Evolutionary conservation across 2,888 invertebrate genomes (phyloP).

Genomic region (Julus scanicus): DNA sequence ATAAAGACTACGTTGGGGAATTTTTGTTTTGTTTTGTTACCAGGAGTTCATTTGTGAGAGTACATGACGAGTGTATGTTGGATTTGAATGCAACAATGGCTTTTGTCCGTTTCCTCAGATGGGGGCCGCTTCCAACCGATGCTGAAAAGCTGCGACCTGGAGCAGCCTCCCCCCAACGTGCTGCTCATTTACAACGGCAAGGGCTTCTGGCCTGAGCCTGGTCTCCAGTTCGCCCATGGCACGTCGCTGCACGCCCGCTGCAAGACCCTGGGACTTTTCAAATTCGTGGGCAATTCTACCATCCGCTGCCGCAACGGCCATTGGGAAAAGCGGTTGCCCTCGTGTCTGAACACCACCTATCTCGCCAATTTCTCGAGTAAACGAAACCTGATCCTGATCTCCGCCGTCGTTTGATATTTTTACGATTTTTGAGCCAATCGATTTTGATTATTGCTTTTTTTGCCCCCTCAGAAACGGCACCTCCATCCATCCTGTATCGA

Average conservation of each 20-base stretch:
- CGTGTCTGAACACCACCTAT: slow-evolving; percentile 86
- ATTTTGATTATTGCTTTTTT: no score
- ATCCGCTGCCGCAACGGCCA: slow-evolving; percentile 83
- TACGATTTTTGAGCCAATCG: no score
- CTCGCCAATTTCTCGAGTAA: slow-evolving; percentile 86
- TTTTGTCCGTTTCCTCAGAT: slow-evolving; percentile 71
- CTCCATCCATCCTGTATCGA: slow-evolving; percentile 61
- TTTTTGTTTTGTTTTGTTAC: no score
- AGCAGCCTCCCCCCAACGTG: slow-evolving; percentile 76
- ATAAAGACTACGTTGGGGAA: no score
- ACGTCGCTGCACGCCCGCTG: slow-evolving; percentile 81
- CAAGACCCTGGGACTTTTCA: slow-evolving; percentile 84
- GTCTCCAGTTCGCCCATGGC: slow-evolving; percentile 77
- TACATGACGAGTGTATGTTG: no score
- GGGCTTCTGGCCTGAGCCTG: slow-evolving; percentile 77
- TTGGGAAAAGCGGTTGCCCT: slow-evolving; percentile 82
- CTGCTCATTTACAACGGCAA: slow-evolving; percentile 80
- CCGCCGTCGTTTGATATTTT: no score
- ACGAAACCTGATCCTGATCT: slow-evolving; percentile 70
- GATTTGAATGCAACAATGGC: no score
- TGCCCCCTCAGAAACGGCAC: slow-evolving; percentile 59
- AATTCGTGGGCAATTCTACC: slow-evolving; percentile 81
- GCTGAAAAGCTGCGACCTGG: slow-evolving; percentile 78
- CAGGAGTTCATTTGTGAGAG: no score
- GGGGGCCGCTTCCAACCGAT: slow-evolving; percentile 80